Conservation (phyloP, 2,797 vertebrate genomes). For the Salmo trutta region DNA sequence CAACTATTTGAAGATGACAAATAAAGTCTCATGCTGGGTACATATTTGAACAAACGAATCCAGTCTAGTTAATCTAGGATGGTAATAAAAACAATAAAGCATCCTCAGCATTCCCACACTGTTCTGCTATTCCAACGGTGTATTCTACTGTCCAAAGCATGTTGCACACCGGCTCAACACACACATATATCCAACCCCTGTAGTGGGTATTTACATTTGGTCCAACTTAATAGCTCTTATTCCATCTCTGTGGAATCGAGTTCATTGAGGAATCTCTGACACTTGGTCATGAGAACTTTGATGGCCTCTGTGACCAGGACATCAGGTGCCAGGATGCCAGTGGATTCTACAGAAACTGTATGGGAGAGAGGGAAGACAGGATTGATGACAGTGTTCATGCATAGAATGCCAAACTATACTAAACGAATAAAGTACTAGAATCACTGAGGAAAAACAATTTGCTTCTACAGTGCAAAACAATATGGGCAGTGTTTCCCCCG, state of each 20-base stretch:
- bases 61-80: background rate
- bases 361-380: conserved; percentile 13
- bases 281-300: conserved; percentile 92
- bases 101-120: background rate
- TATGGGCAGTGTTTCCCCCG: conserved; percentile 75
- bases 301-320: conserved; percentile 91
- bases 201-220: background rate
- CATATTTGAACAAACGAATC: background rate
- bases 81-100: background rate
- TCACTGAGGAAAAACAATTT: background rate
- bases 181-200: background rate
- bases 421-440: background rate
- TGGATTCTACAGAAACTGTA: conserved; percentile 93
- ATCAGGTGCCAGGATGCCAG: conserved; percentile 88
- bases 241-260: conserved; percentile 84
- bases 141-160: background rate
- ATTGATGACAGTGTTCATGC: conserved; percentile 32
- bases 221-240: conserved; percentile 52
- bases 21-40: background rate
- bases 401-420: background rate
- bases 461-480: background rate
- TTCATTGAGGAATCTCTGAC: conserved; percentile 86
- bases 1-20: background rate
- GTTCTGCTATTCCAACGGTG: background rate
- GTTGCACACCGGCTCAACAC: background rate